Evolutionary conservation across 2,888 invertebrate species (phyloP).

Genomic region (Drosophila paramelanica): DNA sequence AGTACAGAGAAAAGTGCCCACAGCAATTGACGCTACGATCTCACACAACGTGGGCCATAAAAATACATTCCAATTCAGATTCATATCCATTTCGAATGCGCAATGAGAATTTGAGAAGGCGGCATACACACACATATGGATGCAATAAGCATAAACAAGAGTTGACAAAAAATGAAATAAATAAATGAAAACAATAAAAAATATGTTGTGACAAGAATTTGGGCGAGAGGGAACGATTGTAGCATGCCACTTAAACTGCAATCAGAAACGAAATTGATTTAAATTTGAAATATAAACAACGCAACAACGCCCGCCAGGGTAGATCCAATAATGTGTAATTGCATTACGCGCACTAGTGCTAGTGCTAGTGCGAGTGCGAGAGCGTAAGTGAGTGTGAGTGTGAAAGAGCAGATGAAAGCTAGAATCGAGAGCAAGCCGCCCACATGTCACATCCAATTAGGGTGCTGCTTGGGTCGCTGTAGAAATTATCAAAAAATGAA

Average conservation of each 20-base stretch:
- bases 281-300: slow-evolving; percentile 66
- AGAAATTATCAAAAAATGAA: slow-evolving; percentile 24
- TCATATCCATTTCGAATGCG: slow-evolving; percentile 44
- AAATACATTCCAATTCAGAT: slow-evolving; percentile 50
- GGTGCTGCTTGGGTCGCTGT: slow-evolving; percentile 1
- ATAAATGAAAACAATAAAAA: neutral
- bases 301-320: neutral
- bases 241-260: slow-evolving; percentile 74
- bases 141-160: slow-evolving; percentile 57
- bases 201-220: slow-evolving; percentile 33
- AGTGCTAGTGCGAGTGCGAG: neutral
- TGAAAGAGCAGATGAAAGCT: neutral
- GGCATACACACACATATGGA: slow-evolving; percentile 52
- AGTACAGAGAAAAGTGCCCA: neutral
- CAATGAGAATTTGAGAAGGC: slow-evolving; percentile 40
- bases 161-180: slow-evolving; percentile 16
- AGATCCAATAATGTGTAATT: neutral
- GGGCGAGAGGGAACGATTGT: slow-evolving; percentile 33
- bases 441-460: slow-evolving; percentile 17
- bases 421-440: slow-evolving; percentile 7
- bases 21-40: slow-evolving; percentile 43
- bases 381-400: neutral
- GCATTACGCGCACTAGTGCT: neutral
- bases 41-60: slow-evolving; percentile 56
- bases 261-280: slow-evolving; percentile 73